A percentile compares a stretch with the other conserved stretches of the same genome.
These are phyloP conservation scores for Phataginus tetradactyla DNA, from an alignment of 2,797 vertebrate genomes.

Conservation along the genomic window DNA sequence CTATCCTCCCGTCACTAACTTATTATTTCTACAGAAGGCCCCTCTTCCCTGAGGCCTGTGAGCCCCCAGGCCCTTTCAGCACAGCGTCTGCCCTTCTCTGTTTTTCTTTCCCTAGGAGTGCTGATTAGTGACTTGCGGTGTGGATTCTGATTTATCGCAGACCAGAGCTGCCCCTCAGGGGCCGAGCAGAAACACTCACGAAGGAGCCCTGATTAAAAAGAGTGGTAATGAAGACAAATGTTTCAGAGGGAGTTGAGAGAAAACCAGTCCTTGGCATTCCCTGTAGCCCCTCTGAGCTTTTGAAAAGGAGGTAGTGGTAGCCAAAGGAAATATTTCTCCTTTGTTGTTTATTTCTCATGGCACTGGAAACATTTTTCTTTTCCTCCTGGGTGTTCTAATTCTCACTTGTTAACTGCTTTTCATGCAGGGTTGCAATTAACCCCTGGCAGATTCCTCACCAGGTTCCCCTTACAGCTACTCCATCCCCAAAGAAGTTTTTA, in stretches of 20 bases:
- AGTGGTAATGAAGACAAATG: conserved; percentile 92
- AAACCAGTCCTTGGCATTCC: conserved; percentile 88
- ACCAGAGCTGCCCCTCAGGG: conserved; percentile 89
- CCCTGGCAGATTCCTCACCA: conserved; percentile 88
- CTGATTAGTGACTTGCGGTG: conserved; percentile 91
- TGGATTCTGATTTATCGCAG: conserved; percentile 90
- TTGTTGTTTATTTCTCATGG: conserved; percentile 93
- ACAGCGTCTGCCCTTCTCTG: conserved; percentile 87
- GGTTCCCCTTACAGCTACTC: conserved; percentile 83
- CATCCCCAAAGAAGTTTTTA: conserved; percentile 88
- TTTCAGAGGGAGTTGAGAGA: conserved; percentile 89
- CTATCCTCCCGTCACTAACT: conserved; percentile 67
- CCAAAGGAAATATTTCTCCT: conserved; percentile 91
- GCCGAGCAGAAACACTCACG: conserved; percentile 89
- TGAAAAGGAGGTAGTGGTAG: conserved; percentile 88
- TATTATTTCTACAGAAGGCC: conserved; percentile 77
- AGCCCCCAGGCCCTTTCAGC: conserved; percentile 85
- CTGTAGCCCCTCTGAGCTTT: conserved; percentile 88
- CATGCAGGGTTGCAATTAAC: conserved; percentile 94
- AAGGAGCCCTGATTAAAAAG: conserved; percentile 92
- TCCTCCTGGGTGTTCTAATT: conserved; percentile 93
- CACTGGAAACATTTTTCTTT: conserved; percentile 90
- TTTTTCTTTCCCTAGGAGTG: conserved; percentile 89
- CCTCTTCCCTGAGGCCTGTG: conserved; percentile 85
- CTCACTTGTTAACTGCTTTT: conserved; percentile 96